Evolutionary conservation across 2,113 vertebrate genomes (phyloP).

Genomic region (Dasypus novemcinctus): DNA sequence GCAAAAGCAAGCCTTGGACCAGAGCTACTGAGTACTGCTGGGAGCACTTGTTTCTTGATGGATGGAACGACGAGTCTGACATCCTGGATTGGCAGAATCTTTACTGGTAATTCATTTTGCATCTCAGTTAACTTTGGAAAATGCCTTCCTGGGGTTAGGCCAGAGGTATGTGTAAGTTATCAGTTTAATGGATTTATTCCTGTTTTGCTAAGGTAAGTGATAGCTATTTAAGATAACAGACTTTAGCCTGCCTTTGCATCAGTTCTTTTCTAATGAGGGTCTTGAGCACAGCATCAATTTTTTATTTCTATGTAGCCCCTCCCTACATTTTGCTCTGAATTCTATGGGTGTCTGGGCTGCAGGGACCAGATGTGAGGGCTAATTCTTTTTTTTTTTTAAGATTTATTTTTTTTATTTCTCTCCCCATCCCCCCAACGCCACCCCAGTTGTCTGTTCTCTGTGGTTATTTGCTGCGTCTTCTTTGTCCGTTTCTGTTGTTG

Average conservation of each 20-base stretch:
- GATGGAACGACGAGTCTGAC: background rate
- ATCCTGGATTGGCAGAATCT: background rate
- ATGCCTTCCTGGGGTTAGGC: constrained; percentile 13
- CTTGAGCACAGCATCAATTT: background rate
- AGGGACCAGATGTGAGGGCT: background rate
- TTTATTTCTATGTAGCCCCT: background rate
- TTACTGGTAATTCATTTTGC: constrained; percentile 32
- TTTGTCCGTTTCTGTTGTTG: too few relatives aligned
- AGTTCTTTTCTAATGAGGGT: background rate
- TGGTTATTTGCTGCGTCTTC: too few relatives aligned
- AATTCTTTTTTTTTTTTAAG: too few relatives aligned
- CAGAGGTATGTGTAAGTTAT: background rate
- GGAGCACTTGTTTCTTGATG: background rate
- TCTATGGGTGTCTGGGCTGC: accelerated
- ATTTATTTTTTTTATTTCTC: too few relatives aligned
- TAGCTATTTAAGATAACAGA: background rate
- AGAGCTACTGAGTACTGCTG: background rate
- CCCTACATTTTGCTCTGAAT: background rate
- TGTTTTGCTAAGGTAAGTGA: constrained; percentile 35
- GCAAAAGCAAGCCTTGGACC: background rate
- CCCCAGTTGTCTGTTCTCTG: too few relatives aligned
- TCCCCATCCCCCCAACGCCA: too few relatives aligned
- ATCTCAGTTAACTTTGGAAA: constrained; percentile 37
- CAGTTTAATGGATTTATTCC: constrained; percentile 40
- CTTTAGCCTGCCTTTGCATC: background rate